phyloP scores from a whole-genome alignment of 2,113 vertebrate genomes.

The Oncorhynchus tshawytscha region DNA sequence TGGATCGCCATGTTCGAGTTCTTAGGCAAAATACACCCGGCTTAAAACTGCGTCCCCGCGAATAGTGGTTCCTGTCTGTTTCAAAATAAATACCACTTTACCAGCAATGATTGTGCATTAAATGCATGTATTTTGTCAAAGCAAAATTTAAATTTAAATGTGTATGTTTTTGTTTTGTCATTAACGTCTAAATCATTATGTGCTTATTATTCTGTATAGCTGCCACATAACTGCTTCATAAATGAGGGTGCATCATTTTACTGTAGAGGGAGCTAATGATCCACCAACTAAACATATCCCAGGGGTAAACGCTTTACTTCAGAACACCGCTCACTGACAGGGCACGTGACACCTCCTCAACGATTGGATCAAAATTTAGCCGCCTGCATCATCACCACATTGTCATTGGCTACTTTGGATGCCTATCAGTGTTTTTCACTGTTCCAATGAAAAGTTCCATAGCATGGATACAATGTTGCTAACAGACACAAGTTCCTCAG shows the following conservation, averaged over 20 bases:
- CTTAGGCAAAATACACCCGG: constrained; percentile 54
- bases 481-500: background rate
- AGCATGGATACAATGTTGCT: constrained; percentile 1
- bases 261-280: too few relatives aligned
- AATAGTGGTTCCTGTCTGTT: background rate
- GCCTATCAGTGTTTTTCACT: constrained; percentile 34
- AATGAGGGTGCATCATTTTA: too few relatives aligned
- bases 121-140: too few relatives aligned
- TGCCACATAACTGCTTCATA: too few relatives aligned
- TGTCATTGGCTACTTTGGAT: constrained; percentile 43
- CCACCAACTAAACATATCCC: constrained; percentile 4
- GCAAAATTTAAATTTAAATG: too few relatives aligned
- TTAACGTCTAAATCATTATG: background rate
- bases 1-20: constrained; percentile 75
- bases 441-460: constrained; percentile 6
- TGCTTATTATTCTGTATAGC: background rate
- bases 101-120: too few relatives aligned
- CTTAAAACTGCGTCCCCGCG: constrained; percentile 24
- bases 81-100: too few relatives aligned
- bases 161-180: too few relatives aligned
- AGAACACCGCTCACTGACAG: background rate
- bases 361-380: constrained; percentile 33
- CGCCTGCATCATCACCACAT: background rate
- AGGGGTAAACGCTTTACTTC: constrained; percentile 58
- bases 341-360: background rate